phyloP scores from a whole-genome alignment of 2,113 vertebrate species.

The Tympanuchus pallidicinctus region DNA sequence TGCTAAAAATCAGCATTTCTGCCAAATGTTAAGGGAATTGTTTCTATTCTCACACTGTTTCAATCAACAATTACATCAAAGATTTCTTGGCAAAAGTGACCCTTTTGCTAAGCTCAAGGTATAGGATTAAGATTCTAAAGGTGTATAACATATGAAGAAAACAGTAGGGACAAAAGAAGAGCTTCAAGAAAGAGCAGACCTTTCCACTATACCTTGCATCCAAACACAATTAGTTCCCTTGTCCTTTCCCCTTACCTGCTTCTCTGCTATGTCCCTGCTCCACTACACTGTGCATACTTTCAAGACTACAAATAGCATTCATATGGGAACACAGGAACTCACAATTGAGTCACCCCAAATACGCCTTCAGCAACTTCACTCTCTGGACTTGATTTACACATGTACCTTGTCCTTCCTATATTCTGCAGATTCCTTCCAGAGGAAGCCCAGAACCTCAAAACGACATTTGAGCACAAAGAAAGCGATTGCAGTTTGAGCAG shows the following conservation, averaged over 20 bases:
- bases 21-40: not conserved
- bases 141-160: not conserved
- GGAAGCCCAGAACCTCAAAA: not conserved
- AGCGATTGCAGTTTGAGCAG: fast-evolving
- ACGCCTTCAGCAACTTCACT: not conserved
- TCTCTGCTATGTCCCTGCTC: not conserved
- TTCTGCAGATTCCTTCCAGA: not conserved
- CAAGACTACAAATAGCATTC: not conserved
- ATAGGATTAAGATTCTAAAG: not conserved
- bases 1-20: not conserved
- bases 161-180: not conserved
- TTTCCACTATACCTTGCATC: not conserved
- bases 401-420: not conserved
- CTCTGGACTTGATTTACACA: not conserved
- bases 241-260: not conserved
- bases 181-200: not conserved
- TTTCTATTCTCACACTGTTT: not conserved
- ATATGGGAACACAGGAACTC: not conserved
- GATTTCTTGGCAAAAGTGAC: fast-evolving
- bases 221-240: not conserved
- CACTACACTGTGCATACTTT: not conserved
- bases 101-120: not conserved
- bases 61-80: not conserved
- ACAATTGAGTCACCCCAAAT: fast-evolving
- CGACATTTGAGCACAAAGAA: not conserved